Percentiles rank a stretch among this genome's conserved stretches.
phyloP scores from a whole-genome alignment of 1,140 invertebrate species.

The Zaprionus lachaisei region DNA sequence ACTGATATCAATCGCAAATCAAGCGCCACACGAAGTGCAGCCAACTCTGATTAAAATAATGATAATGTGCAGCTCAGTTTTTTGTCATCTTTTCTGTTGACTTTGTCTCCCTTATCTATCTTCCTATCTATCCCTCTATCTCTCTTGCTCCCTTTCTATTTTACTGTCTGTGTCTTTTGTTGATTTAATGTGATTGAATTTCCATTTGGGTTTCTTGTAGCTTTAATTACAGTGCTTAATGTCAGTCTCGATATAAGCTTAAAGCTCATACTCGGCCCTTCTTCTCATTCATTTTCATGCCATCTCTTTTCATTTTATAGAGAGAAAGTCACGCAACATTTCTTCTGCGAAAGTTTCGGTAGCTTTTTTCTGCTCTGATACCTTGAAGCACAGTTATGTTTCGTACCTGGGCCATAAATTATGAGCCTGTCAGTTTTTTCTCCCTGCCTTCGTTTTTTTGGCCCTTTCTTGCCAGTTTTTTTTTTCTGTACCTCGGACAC shows the following conservation, averaged over 20 bases:
- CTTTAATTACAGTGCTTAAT: conserved; percentile 66
- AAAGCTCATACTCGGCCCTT: conserved; percentile 7
- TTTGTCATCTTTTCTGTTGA: conserved; percentile 32
- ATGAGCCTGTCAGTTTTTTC: conserved; percentile 65
- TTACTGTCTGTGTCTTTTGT: conserved; percentile 22
- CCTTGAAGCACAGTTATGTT: conserved; percentile 44
- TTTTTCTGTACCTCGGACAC: conserved; percentile 30
- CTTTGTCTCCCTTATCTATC: conserved; percentile 40
- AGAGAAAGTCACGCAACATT: conserved; percentile 21
- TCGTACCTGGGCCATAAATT: conserved; percentile 60
- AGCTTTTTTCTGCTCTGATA: conserved; percentile 28
- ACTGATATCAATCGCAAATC: conserved; percentile 59
- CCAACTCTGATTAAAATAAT: conserved; percentile 71
- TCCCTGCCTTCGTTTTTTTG: background rate
- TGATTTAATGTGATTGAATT: conserved; percentile 69
- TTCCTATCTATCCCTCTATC: background rate
- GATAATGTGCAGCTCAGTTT: conserved; percentile 49
- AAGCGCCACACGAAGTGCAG: conserved; percentile 49
- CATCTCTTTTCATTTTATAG: background rate
- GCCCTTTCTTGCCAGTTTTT: conserved; percentile 12
- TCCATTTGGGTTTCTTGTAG: background rate
- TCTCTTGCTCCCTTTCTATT: conserved; percentile 9
- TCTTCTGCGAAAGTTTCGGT: conserved; percentile 10
- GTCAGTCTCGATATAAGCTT: conserved; percentile 9
- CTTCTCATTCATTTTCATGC: background rate